A percentile compares a stretch with the other conserved stretches of the same genome.
phyloP scores from a whole-genome alignment of 2,888 invertebrate genomes.

The Aspidapion aeneum region DNA sequence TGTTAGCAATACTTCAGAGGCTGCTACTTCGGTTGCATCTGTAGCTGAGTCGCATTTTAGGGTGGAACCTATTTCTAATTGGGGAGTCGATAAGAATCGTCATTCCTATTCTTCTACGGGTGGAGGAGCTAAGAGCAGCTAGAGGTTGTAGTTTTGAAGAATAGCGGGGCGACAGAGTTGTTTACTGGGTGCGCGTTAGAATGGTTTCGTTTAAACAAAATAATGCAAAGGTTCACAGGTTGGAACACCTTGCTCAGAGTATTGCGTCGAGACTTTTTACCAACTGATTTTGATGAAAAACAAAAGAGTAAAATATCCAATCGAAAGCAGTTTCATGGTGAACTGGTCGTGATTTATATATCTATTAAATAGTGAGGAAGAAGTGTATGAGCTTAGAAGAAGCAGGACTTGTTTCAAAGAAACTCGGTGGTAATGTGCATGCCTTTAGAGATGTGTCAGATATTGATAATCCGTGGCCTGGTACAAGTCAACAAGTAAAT shows the following conservation, averaged over 20 bases:
- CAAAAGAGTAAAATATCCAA: background rate
- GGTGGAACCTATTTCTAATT: background rate
- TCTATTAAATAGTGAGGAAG: too few species aligned
- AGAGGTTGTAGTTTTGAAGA: too few species aligned
- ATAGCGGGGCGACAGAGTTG: too few species aligned
- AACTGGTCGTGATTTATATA: background rate
- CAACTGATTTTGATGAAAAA: background rate
- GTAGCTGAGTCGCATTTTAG: background rate
- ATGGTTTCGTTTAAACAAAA: background rate
- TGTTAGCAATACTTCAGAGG: background rate
- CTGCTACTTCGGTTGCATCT: background rate
- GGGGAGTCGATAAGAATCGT: background rate
- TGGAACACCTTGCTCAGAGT: too few species aligned
- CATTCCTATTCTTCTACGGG: background rate
- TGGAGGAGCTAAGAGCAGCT: background rate
- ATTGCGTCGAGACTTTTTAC: background rate
- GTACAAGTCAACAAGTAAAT: too few species aligned
- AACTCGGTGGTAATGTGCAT: too few species aligned
- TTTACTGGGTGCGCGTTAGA: background rate
- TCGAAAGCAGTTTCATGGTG: background rate
- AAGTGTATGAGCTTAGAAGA: too few species aligned
- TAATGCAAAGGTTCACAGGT: too few species aligned
- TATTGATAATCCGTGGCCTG: too few species aligned
- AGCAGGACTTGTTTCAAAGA: too few species aligned
- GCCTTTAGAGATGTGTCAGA: too few species aligned